Percentiles rank a stretch among this genome's conserved stretches.
Conservation (phyloP, 92 coral and sea anemone genomes). For the Diadumene lineata region DNA sequence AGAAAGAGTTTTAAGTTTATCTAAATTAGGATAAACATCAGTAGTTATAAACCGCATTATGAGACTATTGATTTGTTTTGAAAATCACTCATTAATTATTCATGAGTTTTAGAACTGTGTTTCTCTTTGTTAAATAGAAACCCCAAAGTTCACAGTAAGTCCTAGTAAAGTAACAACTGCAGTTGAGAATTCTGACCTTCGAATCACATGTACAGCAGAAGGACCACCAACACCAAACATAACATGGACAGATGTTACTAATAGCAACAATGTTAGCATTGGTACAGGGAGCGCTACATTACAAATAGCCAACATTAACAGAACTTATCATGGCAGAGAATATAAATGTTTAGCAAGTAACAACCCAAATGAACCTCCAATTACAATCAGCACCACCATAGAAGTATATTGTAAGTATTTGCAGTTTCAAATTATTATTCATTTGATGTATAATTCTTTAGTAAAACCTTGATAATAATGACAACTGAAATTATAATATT, state of each 20-base stretch:
- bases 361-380: conserved; percentile 24
- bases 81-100: too few species aligned
- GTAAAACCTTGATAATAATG: too few species aligned
- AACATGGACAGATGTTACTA: not conserved
- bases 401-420: conserved; percentile 29
- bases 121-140: not conserved
- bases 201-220: conserved; percentile 10
- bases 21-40: too few species aligned
- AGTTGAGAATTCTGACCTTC: not conserved
- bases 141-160: not conserved
- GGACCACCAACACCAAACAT: conserved; percentile 30
- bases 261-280: not conserved
- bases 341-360: conserved; percentile 30
- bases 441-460: too few species aligned
- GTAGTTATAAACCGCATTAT: too few species aligned
- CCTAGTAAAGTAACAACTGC: not conserved
- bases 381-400: conserved; percentile 10
- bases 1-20: too few species aligned
- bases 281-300: conserved; percentile 24
- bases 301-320: conserved; percentile 5
- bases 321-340: conserved; percentile 6
- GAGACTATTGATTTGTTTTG: too few species aligned
- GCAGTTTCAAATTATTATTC: not conserved
- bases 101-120: too few species aligned
- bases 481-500: too few species aligned